Base-by-base conservation (phyloP, 2,113 vertebrate genomes). In the Melanerpes formicivorus region DNA sequence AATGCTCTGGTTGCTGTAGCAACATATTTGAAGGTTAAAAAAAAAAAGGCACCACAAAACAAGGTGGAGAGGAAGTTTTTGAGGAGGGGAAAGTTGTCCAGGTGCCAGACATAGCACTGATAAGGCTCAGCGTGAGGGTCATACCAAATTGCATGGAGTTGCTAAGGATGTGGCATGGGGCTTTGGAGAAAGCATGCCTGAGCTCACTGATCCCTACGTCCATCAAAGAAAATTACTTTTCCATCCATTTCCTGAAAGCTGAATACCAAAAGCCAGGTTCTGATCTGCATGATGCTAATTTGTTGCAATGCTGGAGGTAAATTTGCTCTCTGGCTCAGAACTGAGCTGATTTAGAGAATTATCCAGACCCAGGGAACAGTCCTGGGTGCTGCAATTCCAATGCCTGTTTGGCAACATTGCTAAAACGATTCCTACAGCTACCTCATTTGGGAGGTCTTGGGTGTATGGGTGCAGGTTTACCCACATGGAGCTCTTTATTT, bases 1-100 rank as follows among this genome's bases (percentile, higher is more conserved):
- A 93, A 84, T 6, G 75, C 87, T 84, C 87, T 30, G 50, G 70
- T 95, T 93, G 81, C 84, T 95, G 88, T 86, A 82, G 84, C 91
- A 93, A 95, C 80, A 7, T 29, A 26, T 74, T 77, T 65, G 56
- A 62, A 74, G 56, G n/a, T 59, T 10, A 9, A 55, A 84, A 75
- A n/a, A 30, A 26, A 23, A 56, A 37, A 26, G 7, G 8, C 11
- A 40, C 17, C 34, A 29, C 79, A 76, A 92, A 63, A 1, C 3
- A 18, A 69, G 11, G 9, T 55, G 52, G 34, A 62, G 48, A 48
- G 58, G 66, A 48, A 67, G 23, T 55, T 88, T 88, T 78, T 74
- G 42, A 34, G 70, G 29, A 73, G 8, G 8, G 32, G 5, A 64
- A 16, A 17, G 32, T 37, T 44, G 22, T 17, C 22, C 2, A 1